A percentile compares a stretch with the other conserved stretches of the same genome.
Conservation (phyloP, 1,140 invertebrate genomes). For the Tetramorium alpestre region DNA sequence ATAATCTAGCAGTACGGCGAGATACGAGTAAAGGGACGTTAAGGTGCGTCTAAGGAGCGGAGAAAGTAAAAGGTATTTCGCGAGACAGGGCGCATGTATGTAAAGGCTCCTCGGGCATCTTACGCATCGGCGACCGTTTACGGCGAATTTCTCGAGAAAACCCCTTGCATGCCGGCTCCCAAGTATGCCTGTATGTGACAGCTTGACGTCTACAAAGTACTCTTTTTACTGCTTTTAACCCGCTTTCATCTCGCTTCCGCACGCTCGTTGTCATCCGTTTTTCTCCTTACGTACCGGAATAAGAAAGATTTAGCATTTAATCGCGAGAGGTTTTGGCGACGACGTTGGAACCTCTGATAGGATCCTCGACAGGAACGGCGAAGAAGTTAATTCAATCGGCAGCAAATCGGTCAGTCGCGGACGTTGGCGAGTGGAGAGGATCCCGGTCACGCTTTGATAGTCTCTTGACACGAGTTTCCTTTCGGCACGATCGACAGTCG, state of each 20-base stretch:
- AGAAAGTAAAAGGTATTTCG: conserved; percentile 45
- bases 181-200: conserved; percentile 63
- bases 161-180: conserved; percentile 36
- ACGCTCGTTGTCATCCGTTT: background rate
- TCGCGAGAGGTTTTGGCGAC: conserved; percentile 66
- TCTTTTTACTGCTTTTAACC: conserved; percentile 58
- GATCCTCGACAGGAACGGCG: background rate
- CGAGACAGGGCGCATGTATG: conserved; percentile 20
- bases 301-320: conserved; percentile 71
- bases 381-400: conserved; percentile 35
- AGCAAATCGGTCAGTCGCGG: conserved; percentile 55
- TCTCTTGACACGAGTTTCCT: conserved; percentile 75
- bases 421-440: conserved; percentile 20
- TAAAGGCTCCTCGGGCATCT: conserved; percentile 16
- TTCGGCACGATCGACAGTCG: conserved; percentile 37
- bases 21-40: conserved; percentile 6
- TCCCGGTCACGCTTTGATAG: conserved; percentile 77
- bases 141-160: conserved; percentile 62
- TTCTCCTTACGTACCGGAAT: conserved; percentile 25
- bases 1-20: conserved; percentile 49
- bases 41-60: background rate
- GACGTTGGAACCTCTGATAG: background rate
- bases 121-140: conserved; percentile 61
- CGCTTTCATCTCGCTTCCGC: background rate
- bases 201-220: conserved; percentile 69